Evolutionary conservation across 1,140 invertebrate species (phyloP).

Genomic region (Zaprionus gabonicus): DNA sequence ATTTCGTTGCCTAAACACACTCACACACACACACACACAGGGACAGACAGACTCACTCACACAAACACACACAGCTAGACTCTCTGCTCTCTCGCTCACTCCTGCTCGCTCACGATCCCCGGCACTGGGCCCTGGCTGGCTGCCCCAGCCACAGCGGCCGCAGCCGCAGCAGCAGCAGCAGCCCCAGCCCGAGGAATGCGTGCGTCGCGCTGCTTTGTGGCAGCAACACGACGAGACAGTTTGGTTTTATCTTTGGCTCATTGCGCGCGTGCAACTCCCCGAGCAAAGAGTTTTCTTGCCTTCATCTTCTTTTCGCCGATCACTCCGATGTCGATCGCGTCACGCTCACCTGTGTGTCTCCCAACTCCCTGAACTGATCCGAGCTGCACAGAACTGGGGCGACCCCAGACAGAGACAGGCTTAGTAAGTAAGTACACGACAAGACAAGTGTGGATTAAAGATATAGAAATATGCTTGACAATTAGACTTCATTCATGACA

Average conservation of each 20-base stretch:
- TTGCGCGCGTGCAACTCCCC: conserved; percentile 73
- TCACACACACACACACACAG: conserved; percentile 32
- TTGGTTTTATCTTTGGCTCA: conserved; percentile 78
- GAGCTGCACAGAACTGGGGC: neutral
- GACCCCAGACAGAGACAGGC: neutral
- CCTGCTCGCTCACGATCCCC: conserved; percentile 53
- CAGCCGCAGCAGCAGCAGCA: neutral
- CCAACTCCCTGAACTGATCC: neutral
- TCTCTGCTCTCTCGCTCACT: conserved; percentile 55
- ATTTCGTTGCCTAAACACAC: conserved; percentile 77
- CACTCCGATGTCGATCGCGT: neutral
- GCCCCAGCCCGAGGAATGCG: conserved; percentile 60
- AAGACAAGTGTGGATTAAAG: neutral
- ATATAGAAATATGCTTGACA: neutral
- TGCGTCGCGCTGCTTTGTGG: conserved; percentile 25
- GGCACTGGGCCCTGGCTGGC: conserved; percentile 33
- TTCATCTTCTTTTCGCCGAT: conserved; percentile 1
- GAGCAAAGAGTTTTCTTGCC: conserved; percentile 37
- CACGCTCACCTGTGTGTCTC: neutral
- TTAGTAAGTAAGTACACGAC: neutral
- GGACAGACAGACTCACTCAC: conserved; percentile 34
- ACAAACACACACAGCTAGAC: conserved; percentile 6
- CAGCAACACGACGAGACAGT: conserved; percentile 67
- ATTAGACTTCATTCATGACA: neutral
- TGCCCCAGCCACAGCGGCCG: conserved; percentile 21